A percentile compares a stretch with the other conserved stretches of the same genome.
phyloP scores from a whole-genome alignment of 2,797 vertebrate genomes.

The Acanthurus lineatus region DNA sequence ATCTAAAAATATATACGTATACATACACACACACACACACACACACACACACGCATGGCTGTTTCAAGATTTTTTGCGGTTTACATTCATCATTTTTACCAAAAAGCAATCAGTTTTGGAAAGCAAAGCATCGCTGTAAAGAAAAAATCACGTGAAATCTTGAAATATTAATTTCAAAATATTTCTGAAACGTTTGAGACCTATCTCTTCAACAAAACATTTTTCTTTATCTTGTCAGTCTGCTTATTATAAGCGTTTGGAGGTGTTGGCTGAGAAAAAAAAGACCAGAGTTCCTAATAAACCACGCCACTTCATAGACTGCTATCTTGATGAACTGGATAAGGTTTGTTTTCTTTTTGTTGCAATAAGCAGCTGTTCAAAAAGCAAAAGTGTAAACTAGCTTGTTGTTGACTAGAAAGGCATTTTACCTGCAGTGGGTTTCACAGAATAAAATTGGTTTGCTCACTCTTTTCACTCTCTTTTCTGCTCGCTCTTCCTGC shows the following conservation, averaged over 20 bases:
- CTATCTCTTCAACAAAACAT: too few relatives aligned
- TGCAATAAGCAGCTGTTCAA: too few relatives aligned
- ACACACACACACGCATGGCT: background rate
- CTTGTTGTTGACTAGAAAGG: background rate
- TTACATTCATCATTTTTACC: too few relatives aligned
- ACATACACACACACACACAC: too few relatives aligned
- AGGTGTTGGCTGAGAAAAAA: constrained; percentile 66
- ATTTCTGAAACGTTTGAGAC: background rate
- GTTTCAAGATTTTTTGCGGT: background rate
- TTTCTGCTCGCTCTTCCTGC: constrained; percentile 1
- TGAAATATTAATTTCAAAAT: background rate
- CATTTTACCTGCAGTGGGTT: background rate
- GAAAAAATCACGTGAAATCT: background rate
- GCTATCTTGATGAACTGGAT: constrained; percentile 75
- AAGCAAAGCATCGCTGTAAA: background rate
- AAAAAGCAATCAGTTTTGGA: background rate
- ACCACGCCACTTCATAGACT: constrained; percentile 76
- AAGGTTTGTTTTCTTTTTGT: constrained; percentile 23
- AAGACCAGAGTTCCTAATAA: constrained; percentile 64
- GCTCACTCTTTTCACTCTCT: background rate
- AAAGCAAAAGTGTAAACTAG: too few relatives aligned
- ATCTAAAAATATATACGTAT: too few relatives aligned
- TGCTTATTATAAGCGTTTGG: constrained; percentile 1
- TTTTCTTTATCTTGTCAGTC: background rate
- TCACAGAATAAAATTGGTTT: background rate